Conservation (phyloP, 2,113 vertebrate genomes). For the Gallinago jamesoni region DNA sequence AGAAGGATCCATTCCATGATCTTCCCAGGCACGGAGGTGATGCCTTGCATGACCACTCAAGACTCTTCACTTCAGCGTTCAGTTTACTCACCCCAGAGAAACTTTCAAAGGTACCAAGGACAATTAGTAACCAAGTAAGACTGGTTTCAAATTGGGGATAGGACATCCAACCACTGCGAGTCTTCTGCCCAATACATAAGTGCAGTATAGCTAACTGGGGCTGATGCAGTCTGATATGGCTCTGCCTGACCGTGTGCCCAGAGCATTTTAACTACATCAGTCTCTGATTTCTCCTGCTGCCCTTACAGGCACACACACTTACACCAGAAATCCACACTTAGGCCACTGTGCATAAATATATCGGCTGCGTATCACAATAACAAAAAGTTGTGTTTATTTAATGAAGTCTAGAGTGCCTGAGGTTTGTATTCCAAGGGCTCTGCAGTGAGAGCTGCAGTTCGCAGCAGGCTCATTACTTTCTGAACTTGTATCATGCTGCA, state of each 20-base stretch:
- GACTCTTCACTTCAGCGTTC: background rate
- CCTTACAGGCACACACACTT: background rate
- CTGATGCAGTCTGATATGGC: rapidly evolving
- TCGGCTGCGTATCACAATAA: background rate
- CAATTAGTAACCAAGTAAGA: background rate
- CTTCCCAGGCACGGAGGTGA: no score
- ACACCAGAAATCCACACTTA: background rate
- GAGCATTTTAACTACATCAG: background rate
- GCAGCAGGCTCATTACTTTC: background rate
- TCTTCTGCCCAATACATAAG: rapidly evolving
- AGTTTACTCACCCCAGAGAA: background rate
- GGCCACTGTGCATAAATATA: background rate
- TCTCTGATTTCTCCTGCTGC: background rate
- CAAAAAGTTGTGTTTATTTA: conserved; percentile 3
- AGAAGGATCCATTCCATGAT: no score
- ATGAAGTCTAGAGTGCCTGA: background rate
- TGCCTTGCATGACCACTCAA: background rate
- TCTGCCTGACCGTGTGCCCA: background rate
- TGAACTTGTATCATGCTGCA: background rate
- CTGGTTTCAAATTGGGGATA: background rate
- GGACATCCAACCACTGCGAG: background rate
- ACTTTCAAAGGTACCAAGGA: background rate
- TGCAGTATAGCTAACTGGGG: background rate
- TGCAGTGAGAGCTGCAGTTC: background rate
- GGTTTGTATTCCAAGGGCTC: background rate